Conservation (phyloP, 2,113 vertebrate genomes). For the Neolamprologus kungweensis region DNA sequence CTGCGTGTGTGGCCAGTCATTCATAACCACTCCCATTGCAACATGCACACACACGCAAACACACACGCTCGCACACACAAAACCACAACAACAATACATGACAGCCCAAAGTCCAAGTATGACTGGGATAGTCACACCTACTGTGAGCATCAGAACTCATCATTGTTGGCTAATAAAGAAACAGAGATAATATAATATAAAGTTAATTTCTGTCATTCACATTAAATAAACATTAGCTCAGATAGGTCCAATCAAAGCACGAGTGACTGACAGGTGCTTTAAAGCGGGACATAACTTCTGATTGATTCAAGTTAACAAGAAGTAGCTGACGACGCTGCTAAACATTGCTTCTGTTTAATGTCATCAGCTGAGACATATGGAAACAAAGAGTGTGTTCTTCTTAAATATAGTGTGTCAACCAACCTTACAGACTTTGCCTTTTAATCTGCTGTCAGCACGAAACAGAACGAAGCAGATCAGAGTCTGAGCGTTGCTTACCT, state of each 20-base stretch:
- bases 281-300: not conserved
- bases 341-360: not conserved
- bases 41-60: not conserved
- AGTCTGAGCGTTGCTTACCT: conserved; percentile 10
- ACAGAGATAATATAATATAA: not conserved
- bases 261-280: not conserved
- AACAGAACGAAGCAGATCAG: not conserved
- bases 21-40: conserved; percentile 17
- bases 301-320: not conserved
- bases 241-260: not conserved
- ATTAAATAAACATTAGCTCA: not conserved
- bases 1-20: conserved; percentile 19
- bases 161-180: not conserved
- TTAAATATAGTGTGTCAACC: not conserved
- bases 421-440: not conserved
- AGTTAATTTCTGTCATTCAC: not conserved
- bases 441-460: not conserved
- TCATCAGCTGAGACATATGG: not conserved
- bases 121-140: not conserved
- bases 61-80: not conserved
- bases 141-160: not conserved
- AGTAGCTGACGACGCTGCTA: rapidly evolving
- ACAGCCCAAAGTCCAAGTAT: conserved; percentile 47
- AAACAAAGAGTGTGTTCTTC: not conserved
- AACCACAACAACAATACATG: conserved; percentile 44